Evolutionary conservation across 1,140 invertebrate genomes (phyloP), one percentile per base, ranked within the genome.

Genomic region (Gryon sp.): DNA sequence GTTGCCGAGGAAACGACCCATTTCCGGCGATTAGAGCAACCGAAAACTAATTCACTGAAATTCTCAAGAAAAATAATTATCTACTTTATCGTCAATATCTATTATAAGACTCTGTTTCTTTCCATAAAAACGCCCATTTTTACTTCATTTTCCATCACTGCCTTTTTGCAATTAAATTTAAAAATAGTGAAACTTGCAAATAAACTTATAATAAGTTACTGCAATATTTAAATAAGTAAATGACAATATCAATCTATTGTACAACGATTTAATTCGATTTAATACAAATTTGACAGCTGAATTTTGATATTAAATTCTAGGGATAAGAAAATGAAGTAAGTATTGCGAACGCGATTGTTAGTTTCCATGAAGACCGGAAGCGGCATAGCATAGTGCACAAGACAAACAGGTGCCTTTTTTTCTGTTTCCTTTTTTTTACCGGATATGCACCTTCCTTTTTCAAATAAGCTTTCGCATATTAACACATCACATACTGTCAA

Each of bases 361-460:
- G 66, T 76, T 82, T 83, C 80, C 32, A 46, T 34, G 80, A 84
- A 84, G 80, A 76, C 79, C 82, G 82, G 83, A 85, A 83, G 82
- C 76, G 79, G 66, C 75, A 57, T 74, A 72, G 75, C 70, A 80
- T 79, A 78, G 77, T 73, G 63, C 79, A 76, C 70, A 82, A 80
- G 63, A 63, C 46, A 48, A 74, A 69, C 82, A 84, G 80, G 81
- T 83, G 79, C 76, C 11, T 12, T 2, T 34, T 32, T 34, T 24
- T 24, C n/a, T n/a, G n/a, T 24, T 24, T 24, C 7, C 7, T 24
- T 24, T 24, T 7, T 24, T 24, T 83, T 81, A 75, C 82, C 83
- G 84, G 85, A 86, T 85, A 82, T 83, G 79, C 82, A 85, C 81
- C 81, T 85, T 87, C 85, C 83, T 85, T 80, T 82, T 82, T 76